phyloP scores from a whole-genome alignment of 1,140 invertebrate species.

The Andricus grossulariae region DNA sequence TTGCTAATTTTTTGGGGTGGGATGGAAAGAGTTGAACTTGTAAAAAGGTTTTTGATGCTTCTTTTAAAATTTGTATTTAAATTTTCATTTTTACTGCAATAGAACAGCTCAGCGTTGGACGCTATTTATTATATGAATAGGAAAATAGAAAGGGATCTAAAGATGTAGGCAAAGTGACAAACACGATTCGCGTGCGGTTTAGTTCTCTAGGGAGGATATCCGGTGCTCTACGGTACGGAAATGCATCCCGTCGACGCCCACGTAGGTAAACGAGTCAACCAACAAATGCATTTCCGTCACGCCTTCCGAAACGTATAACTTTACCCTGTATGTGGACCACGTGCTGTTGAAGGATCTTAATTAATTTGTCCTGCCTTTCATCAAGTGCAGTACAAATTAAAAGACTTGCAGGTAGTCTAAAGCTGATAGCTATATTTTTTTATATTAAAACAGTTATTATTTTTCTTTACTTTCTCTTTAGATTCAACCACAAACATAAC shows the following conservation, averaged over 20 bases:
- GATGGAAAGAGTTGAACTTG: background rate
- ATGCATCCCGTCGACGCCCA: slow-evolving; percentile 65
- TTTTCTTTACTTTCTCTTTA: too few species aligned
- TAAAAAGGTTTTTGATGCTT: background rate
- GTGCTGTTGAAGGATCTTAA: slow-evolving; percentile 41
- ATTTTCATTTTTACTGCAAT: too few species aligned
- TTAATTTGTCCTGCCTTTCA: slow-evolving; percentile 46
- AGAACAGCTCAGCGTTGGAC: too few species aligned
- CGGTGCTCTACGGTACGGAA: slow-evolving; percentile 63
- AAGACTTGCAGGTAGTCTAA: too few species aligned
- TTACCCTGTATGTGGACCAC: slow-evolving; percentile 53
- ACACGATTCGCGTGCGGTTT: slow-evolving; percentile 65
- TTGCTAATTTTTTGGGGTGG: background rate
- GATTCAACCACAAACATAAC: too few species aligned
- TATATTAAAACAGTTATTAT: too few species aligned
- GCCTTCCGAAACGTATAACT: slow-evolving; percentile 57
- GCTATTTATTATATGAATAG: too few species aligned
- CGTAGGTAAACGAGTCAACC: slow-evolving; percentile 55
- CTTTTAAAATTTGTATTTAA: too few species aligned
- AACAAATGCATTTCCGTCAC: slow-evolving; percentile 63
- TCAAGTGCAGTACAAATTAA: too few species aligned
- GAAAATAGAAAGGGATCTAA: too few species aligned
- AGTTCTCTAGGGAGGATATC: slow-evolving; percentile 69
- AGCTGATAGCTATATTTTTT: too few species aligned
- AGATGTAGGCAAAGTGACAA: too few species aligned